Percentiles rank a stretch among this genome's conserved stretches.
phyloP scores from a whole-genome alignment of 2,888 invertebrate species.

The Pomacea canaliculata region DNA sequence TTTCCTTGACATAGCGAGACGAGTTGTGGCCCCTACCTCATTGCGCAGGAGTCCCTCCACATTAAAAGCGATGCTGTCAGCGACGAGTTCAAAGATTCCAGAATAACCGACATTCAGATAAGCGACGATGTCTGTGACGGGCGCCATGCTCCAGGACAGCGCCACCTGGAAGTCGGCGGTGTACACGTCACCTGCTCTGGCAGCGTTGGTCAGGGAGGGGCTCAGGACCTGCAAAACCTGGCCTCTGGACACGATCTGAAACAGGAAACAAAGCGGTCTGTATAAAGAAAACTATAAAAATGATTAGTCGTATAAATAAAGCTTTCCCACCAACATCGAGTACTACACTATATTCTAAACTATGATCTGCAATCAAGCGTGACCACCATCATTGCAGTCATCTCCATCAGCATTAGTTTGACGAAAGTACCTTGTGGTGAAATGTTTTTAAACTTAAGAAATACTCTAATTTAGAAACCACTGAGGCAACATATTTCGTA shows the following conservation, averaged over 20 bases:
- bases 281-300: too few species aligned
- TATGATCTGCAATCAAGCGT: too few species aligned
- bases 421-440: too few species aligned
- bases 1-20: too few species aligned
- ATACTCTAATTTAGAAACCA: too few species aligned
- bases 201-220: slow-evolving; percentile 4
- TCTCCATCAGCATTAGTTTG: too few species aligned
- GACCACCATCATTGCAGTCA: too few species aligned
- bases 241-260: slow-evolving; percentile 18
- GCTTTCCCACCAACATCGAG: too few species aligned
- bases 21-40: background rate
- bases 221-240: background rate
- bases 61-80: slow-evolving; percentile 22
- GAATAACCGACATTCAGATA: background rate
- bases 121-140: slow-evolving; percentile 18
- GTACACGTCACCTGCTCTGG: slow-evolving; percentile 7
- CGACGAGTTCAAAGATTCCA: slow-evolving; percentile 15
- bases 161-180: slow-evolving; percentile 14
- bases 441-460: too few species aligned
- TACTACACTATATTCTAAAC: too few species aligned
- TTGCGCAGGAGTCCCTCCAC: slow-evolving; percentile 10
- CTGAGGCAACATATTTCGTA: too few species aligned
- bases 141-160: slow-evolving; percentile 21
- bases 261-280: background rate
- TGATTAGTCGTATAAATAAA: too few species aligned